Base-by-base conservation (phyloP, 1,140 invertebrate species). In the Chironomus striatipennis region DNA sequence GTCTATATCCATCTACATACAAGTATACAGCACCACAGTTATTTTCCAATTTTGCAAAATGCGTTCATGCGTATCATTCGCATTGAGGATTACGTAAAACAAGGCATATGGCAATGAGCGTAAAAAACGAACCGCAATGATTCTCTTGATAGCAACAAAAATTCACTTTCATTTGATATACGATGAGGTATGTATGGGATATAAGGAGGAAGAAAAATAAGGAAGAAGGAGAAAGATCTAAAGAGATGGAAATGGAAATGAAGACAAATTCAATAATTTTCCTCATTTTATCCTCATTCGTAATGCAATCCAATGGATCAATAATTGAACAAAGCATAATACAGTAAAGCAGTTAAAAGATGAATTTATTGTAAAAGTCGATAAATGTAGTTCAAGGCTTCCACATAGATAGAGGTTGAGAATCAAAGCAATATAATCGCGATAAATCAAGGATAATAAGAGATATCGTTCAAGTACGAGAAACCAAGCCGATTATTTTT, bases 31-130 rank as follows among this genome's bases (percentile, higher is more conserved):
- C 43, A 47, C 43, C 47, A 57, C 43, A 57, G 47, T 15, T 57
- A 57, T 57, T 57, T 57, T 57, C 47, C 47, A 57, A 57, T 57
- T 34, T 57, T 57, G 47, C n/a, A 57, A 57, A 57, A 57, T 57
- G 47, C 47, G 47, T 15, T 57, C 47, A 57, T 57, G 47, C 47
- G 47, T 57, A 57, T 12, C 47, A 15, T 57, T 57, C 47, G 47
- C 47, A 57, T 5, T 57, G 47, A 57, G 47, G 47, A 57, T 57
- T 57, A 57, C n/a, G 47, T 57, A 57, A 57, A 57, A 57, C n/a
- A n/a, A 57, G 47, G 47, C 47, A 57, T 57, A 57, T 57, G 47
- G 8, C n/a, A n/a, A n/a, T 57, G 5, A 57, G 9, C n/a, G n/a
- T 12, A 15, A 15, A 57, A 34, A 34, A 34, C 24, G 24, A 34